Base-by-base conservation (phyloP, 2,797 vertebrate species). In the Coranthus polyacanthus region DNA sequence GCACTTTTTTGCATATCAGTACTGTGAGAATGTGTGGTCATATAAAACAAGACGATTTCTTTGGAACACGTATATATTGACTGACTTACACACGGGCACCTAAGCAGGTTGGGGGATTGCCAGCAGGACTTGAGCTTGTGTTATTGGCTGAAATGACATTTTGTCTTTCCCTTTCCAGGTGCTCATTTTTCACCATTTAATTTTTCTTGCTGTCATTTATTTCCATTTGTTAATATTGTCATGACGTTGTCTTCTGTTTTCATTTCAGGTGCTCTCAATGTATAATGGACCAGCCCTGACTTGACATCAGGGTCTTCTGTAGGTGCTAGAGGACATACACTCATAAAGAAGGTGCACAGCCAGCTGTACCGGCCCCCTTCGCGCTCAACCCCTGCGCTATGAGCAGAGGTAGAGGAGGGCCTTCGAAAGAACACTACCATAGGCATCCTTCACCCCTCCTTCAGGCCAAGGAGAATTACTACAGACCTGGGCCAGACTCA, bases 341-440 rank as follows among this genome's bases (percentile, higher is more conserved):
- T 56, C 43, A 44, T 36, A 54, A 37, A 52, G 61, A 67, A 79
- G 72, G 79, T 74, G 78, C 72, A 32, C 42, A 51, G 47, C 72
- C 79, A 76, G 79, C 79, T 61, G 37, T 63, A 18, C 41, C 29
- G 34, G 49, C 59, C 86, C 75, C 79, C 78, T 72, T 78, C 66
- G 37, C 37, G 38, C 84, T 75, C 74, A 22, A 68, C 79, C 92
- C 89, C 93, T 95, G 85, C 90, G 90, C 90, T 94, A 94, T 95
- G 94, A 95, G 82, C 92, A 94, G 93, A 91, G 92, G 93, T 90
- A 92, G 92, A 83, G 29, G 85, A 69, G 86, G 85, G 71, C 81
- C 55, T 78, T 76, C 85, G 82, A 94, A 79, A 86, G 89, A 93
- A 89, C 86, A 65, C 45, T 90, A 68, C 0, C 73, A 58, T 39